Evolutionary conservation across 2,888 invertebrate genomes (phyloP).

Genomic region (Halictus ligatus): DNA sequence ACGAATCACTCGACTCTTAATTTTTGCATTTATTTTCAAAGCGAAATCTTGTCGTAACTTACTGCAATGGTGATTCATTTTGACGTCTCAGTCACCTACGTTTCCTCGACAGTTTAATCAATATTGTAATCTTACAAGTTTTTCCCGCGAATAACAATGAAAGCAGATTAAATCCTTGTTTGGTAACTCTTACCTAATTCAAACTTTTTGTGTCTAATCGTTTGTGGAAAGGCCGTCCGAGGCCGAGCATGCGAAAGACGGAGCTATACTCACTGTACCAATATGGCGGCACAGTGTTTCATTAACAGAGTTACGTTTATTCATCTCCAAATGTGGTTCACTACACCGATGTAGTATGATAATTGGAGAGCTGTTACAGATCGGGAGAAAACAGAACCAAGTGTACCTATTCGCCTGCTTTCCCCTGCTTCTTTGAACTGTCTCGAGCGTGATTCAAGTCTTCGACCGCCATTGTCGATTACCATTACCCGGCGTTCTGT

Average conservation of each 20-base stretch:
- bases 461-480: not conserved
- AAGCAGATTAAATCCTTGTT: too few relatives aligned
- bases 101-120: too few relatives aligned
- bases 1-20: too few relatives aligned
- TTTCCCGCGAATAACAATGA: too few relatives aligned
- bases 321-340: not conserved
- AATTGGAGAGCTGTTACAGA: not conserved
- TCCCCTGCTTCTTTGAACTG: not conserved
- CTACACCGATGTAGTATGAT: not conserved
- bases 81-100: too few relatives aligned
- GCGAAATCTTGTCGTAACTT: not conserved
- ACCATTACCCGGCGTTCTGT: not conserved
- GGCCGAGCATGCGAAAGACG: not conserved
- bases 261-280: not conserved
- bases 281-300: not conserved
- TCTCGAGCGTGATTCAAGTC: not conserved
- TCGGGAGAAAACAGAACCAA: not conserved
- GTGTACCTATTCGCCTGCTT: not conserved
- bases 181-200: not conserved
- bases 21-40: too few relatives aligned
- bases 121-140: too few relatives aligned
- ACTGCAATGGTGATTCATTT: too few relatives aligned
- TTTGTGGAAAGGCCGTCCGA: not conserved
- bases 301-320: not conserved
- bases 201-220: not conserved